These are phyloP conservation scores for Tamias sibiricus DNA, from an alignment of 2,113 vertebrate genomes.

Conservation along the genomic window DNA sequence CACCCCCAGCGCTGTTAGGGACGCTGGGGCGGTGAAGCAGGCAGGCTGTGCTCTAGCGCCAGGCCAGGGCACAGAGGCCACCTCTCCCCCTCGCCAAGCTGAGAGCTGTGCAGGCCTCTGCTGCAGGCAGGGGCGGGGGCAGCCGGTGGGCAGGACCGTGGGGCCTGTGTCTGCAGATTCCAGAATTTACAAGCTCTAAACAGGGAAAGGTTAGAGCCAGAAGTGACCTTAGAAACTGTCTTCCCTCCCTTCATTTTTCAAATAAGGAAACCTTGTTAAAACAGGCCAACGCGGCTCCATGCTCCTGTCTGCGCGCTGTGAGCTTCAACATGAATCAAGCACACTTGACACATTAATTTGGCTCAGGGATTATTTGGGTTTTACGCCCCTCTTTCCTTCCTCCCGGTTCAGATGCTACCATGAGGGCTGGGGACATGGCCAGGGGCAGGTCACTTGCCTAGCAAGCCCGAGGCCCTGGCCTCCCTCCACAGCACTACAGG, in stretches of 20 bases:
- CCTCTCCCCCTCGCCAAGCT: background rate
- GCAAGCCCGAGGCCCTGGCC: too few species aligned
- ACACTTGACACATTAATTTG: conserved; percentile 3
- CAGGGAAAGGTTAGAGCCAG: background rate
- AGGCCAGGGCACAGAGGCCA: background rate
- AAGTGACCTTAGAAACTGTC: background rate
- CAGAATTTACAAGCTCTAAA: background rate
- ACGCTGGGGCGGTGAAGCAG: background rate
- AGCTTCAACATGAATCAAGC: conserved; percentile 9
- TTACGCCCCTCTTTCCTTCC: background rate
- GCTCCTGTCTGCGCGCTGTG: background rate
- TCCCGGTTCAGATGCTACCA: background rate
- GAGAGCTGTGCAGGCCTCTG: background rate
- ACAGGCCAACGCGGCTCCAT: background rate
- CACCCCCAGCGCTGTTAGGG: fast-evolving
- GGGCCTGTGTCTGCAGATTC: background rate
- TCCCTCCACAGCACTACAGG: too few species aligned
- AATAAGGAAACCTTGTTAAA: conserved; percentile 12
- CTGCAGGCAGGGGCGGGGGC: fast-evolving
- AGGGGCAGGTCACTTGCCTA: too few species aligned
- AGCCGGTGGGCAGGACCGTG: background rate
- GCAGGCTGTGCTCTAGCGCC: background rate
- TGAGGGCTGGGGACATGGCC: background rate
- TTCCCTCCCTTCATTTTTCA: background rate
- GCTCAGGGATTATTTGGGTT: background rate